These are phyloP conservation scores for Tricholauxania praeusta DNA, from an alignment of 2,888 invertebrate genomes.

Conservation along the genomic window DNA sequence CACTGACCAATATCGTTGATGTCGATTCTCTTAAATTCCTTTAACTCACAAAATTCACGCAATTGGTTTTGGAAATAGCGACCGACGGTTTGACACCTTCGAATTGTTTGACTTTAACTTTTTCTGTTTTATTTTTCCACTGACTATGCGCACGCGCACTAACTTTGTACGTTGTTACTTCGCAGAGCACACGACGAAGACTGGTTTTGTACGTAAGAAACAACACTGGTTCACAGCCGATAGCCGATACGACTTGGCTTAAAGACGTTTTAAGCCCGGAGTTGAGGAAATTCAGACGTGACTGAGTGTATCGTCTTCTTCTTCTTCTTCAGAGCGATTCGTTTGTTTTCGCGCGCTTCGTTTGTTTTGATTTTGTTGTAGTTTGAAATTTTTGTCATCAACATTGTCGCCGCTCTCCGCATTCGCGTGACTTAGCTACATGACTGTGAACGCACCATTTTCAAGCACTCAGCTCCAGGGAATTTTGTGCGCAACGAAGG, in stretches of 20 bases:
- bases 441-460: conserved; percentile 9
- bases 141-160: too few species aligned
- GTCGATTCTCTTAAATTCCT: too few species aligned
- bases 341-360: conserved; percentile 19
- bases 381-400: conserved; percentile 24
- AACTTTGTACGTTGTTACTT: conserved; percentile 16
- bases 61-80: too few species aligned
- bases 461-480: too few species aligned
- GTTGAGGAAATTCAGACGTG: not conserved
- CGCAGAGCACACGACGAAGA: conserved; percentile 33
- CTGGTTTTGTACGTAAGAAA: conserved; percentile 26
- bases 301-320: not conserved
- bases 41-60: too few species aligned
- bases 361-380: conserved; percentile 24
- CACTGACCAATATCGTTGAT: too few species aligned
- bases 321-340: not conserved
- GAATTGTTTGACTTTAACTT: too few species aligned
- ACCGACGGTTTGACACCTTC: too few species aligned
- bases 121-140: too few species aligned
- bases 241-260: not conserved
- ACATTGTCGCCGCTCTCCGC: not conserved
- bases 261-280: conserved; percentile 23
- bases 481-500: too few species aligned
- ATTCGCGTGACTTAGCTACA: conserved; percentile 25
- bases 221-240: conserved; percentile 5